Evolutionary conservation across 2,797 vertebrate genomes (phyloP).

Genomic region (Pogoniulus pusillus): DNA sequence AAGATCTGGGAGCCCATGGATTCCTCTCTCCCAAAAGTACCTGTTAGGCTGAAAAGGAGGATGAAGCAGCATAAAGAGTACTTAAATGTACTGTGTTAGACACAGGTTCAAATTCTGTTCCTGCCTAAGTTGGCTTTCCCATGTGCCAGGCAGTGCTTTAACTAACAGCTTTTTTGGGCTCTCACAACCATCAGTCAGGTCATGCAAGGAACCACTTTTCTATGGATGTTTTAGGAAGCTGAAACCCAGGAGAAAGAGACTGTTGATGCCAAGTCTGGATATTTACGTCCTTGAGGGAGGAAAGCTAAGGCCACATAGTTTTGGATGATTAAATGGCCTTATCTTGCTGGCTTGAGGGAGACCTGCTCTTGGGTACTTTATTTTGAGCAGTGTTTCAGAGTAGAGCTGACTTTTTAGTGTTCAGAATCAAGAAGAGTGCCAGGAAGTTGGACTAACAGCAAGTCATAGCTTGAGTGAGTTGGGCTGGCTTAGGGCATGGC

Average conservation of each 20-base stretch:
- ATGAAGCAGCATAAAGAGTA: background rate
- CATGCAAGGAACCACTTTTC: background rate
- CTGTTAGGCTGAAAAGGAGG: background rate
- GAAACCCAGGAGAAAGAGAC: conserved; percentile 21
- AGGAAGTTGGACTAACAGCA: background rate
- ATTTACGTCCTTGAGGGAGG: conserved; percentile 25
- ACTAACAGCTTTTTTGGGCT: background rate
- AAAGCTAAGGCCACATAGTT: conserved; percentile 14
- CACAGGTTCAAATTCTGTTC: background rate
- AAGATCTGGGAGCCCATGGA: background rate
- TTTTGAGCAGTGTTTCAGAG: background rate
- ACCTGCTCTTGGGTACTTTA: background rate
- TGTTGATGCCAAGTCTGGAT: conserved; percentile 4
- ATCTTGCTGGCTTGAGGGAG: conserved; percentile 42
- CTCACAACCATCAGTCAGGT: background rate
- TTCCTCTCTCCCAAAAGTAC: background rate
- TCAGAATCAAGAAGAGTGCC: background rate
- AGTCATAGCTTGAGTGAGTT: background rate
- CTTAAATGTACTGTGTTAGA: background rate
- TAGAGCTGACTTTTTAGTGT: background rate
- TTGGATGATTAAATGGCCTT: conserved; percentile 16
- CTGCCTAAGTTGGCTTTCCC: background rate
- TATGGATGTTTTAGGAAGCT: background rate
- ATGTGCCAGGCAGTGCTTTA: background rate
- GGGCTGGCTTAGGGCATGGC: background rate